A percentile compares a stretch with the other conserved stretches of the same genome.
phyloP scores from a whole-genome alignment of 2,113 vertebrate species.

The Tor tambroides region DNA sequence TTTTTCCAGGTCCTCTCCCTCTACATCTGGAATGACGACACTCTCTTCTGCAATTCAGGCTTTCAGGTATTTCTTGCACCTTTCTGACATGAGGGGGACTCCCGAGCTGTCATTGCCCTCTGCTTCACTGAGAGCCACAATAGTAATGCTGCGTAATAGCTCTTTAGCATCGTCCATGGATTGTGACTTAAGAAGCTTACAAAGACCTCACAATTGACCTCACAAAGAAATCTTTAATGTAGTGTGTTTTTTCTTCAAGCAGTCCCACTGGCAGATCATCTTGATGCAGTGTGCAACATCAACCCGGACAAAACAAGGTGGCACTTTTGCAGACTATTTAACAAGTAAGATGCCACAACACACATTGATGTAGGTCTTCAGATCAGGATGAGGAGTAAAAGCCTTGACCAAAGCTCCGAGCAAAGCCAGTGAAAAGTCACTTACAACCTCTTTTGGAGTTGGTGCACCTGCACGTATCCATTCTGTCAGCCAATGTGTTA shows the following conservation, averaged over 20 bases:
- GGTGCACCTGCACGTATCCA: constrained; percentile 19
- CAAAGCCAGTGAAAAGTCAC: constrained; percentile 47
- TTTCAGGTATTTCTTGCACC: background rate
- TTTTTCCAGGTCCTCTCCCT: no score
- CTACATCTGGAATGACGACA: background rate
- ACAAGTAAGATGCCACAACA: constrained; percentile 40
- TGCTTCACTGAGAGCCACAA: no score
- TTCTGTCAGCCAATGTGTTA: constrained; percentile 47
- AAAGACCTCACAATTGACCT: background rate
- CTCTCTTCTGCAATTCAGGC: background rate
- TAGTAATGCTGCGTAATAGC: no score
- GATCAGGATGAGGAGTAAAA: background rate
- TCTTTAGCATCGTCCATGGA: background rate
- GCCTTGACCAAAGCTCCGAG: constrained; percentile 38
- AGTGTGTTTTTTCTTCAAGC: constrained; percentile 4
- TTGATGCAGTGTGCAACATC: constrained; percentile 11
- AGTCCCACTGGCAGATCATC: constrained; percentile 18
- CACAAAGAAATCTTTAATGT: background rate
- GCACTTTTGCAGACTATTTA: constrained; percentile 18
- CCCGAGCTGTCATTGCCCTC: background rate
- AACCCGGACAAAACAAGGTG: constrained; percentile 1
- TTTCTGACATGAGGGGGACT: background rate
- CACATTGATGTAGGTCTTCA: constrained; percentile 30
- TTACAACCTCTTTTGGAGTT: constrained; percentile 17
- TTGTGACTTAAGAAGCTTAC: background rate